A percentile compares a stretch with the other conserved stretches of the same genome.
These are phyloP conservation scores for Dryococelus australis DNA, from an alignment of 2,888 invertebrate species.

Conservation along the genomic window DNA sequence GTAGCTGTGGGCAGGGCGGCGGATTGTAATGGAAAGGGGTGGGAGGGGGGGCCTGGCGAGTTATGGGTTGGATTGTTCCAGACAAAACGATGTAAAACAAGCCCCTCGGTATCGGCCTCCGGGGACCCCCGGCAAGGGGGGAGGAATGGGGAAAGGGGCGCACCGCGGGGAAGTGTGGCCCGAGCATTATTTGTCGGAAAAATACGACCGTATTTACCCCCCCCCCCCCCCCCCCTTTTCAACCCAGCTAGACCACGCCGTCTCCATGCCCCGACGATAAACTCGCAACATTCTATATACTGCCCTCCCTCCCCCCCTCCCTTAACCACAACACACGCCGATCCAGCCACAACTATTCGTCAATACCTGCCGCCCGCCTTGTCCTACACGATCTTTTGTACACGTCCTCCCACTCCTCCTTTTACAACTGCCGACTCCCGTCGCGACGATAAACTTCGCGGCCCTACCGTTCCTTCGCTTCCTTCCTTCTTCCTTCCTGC, in stretches of 20 bases:
- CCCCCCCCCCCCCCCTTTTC: neutral
- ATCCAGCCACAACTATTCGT: neutral
- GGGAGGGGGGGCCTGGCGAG: conserved; percentile 31
- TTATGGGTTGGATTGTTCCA: conserved; percentile 59
- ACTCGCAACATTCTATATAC: conserved; percentile 16
- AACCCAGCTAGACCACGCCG: neutral
- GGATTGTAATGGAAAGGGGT: too few relatives aligned
- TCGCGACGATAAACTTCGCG: too few relatives aligned
- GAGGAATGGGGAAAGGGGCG: neutral
- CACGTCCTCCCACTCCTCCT: neutral
- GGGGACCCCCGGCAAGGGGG: neutral
- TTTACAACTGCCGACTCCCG: too few relatives aligned
- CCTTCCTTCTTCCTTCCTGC: too few relatives aligned
- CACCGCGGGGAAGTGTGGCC: neutral
- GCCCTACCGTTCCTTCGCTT: too few relatives aligned
- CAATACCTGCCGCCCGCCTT: neutral
- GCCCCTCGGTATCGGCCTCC: conserved; percentile 48
- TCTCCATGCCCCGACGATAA: neutral
- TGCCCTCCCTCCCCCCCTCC: neutral
- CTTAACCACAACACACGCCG: too few relatives aligned
- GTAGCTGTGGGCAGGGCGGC: too few relatives aligned
- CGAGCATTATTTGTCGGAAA: conserved; percentile 9
- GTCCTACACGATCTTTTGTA: neutral
- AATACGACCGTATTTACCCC: conserved; percentile 1
- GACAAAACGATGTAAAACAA: conserved; percentile 63